Percentiles rank a stretch among this genome's conserved stretches.
Evolutionary conservation across 2,888 invertebrate genomes (phyloP).

Genomic region (Tenodera sinensis): DNA sequence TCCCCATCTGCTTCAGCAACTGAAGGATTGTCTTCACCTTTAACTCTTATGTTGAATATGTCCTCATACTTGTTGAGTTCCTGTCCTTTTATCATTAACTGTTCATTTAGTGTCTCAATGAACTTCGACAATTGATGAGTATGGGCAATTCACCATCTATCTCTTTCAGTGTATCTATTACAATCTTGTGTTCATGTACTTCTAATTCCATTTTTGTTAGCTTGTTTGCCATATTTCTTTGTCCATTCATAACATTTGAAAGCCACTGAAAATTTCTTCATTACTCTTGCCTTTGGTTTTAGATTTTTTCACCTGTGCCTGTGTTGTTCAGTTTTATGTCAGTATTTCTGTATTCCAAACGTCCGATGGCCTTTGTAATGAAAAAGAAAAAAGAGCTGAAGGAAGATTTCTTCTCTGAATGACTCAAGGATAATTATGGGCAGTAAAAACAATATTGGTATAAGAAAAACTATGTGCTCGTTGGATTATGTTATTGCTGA

Average conservation of each 20-base stretch:
- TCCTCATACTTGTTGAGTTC: conserved; percentile 92
- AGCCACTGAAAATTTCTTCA: conserved; percentile 82
- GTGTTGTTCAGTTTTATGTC: too few species aligned
- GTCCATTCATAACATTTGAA: conserved; percentile 86
- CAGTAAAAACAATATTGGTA: too few species aligned
- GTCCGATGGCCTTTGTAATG: too few species aligned
- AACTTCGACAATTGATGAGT: conserved; percentile 75
- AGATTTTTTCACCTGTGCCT: conserved; percentile 26
- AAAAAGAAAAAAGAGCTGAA: too few species aligned
- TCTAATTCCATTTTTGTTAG: conserved; percentile 91
- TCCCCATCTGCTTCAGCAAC: conserved; percentile 33
- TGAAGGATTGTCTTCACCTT: conserved; percentile 55
- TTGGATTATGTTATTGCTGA: too few species aligned
- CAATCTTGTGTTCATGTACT: conserved; percentile 93
- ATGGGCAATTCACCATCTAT: conserved; percentile 78
- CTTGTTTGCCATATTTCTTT: conserved; percentile 80
- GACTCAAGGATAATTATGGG: too few species aligned
- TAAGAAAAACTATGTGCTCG: too few species aligned
- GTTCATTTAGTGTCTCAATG: conserved; percentile 73
- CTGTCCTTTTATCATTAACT: conserved; percentile 78
- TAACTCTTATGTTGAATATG: conserved; percentile 81
- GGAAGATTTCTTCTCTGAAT: too few species aligned
- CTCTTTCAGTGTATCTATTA: conserved; percentile 88
- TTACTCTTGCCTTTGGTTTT: conserved; percentile 49
- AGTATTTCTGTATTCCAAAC: too few species aligned